Percentiles rank a stretch among this genome's conserved stretches.
Conservation (phyloP, 2,797 vertebrate species). For the Bufotes viridis region DNA sequence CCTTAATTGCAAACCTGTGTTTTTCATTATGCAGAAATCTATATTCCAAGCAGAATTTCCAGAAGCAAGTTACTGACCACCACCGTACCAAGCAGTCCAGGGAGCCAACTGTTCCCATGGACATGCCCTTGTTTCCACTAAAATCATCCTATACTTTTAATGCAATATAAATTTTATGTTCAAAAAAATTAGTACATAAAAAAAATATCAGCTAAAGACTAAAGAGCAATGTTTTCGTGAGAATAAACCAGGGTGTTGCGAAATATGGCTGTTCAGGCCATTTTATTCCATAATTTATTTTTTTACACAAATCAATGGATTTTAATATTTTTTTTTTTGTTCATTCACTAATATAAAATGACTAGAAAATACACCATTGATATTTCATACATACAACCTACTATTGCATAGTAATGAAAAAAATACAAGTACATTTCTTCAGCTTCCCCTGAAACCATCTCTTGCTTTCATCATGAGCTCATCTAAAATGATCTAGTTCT, state of each 20-base stretch:
- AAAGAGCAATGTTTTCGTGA: too few species aligned
- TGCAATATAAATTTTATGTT: background rate
- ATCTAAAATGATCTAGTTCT: background rate
- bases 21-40: constrained; percentile 52
- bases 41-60: constrained; percentile 42
- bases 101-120: constrained; percentile 16
- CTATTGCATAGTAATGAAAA: background rate
- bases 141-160: background rate
- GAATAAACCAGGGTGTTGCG: too few species aligned
- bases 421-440: background rate
- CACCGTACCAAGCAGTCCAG: background rate
- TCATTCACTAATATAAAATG: background rate
- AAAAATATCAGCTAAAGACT: background rate
- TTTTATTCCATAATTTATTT: too few species aligned
- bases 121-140: background rate
- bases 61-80: constrained; percentile 42
- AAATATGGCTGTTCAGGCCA: too few species aligned
- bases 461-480: background rate
- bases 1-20: constrained; percentile 55
- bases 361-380: background rate
- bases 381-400: background rate
- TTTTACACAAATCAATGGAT: background rate
- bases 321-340: too few species aligned
- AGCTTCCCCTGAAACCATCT: background rate
- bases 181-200: background rate